phyloP scores from a whole-genome alignment of 2,888 invertebrate genomes.

The Tuberolachnus salignus region DNA sequence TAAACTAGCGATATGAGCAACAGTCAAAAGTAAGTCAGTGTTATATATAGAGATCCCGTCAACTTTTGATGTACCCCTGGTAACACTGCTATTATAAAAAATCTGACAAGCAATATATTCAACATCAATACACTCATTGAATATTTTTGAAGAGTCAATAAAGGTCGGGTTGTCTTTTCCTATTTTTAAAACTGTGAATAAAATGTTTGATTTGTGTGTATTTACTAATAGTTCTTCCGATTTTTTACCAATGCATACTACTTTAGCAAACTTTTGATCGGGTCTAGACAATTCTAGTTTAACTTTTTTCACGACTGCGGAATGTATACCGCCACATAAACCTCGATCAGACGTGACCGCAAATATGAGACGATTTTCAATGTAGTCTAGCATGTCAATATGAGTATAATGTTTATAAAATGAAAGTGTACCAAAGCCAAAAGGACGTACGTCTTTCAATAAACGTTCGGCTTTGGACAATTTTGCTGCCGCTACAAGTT shows the following conservation, averaged over 20 bases:
- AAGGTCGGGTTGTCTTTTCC: slow-evolving; percentile 58
- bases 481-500: slow-evolving; percentile 57
- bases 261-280: slow-evolving; percentile 11
- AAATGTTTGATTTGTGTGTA: not conserved
- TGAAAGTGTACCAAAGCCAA: slow-evolving; percentile 56
- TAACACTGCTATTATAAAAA: slow-evolving; percentile 32
- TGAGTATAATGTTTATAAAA: slow-evolving; percentile 55
- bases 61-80: slow-evolving; percentile 5
- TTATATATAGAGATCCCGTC: slow-evolving; percentile 25
- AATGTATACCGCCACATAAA: slow-evolving; percentile 57
- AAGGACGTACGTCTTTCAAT: slow-evolving; percentile 41
- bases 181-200: slow-evolving; percentile 50
- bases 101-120: slow-evolving; percentile 40
- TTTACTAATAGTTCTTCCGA: slow-evolving; percentile 3
- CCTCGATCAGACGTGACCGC: slow-evolving; percentile 58
- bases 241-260: slow-evolving; percentile 16
- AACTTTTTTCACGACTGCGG: slow-evolving; percentile 22
- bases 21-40: slow-evolving; percentile 20
- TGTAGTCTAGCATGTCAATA: slow-evolving; percentile 23
- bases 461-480: slow-evolving; percentile 12
- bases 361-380: slow-evolving; percentile 49
- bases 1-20: slow-evolving; percentile 41
- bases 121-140: slow-evolving; percentile 24
- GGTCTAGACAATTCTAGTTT: slow-evolving; percentile 19
- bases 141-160: slow-evolving; percentile 56